These are phyloP conservation scores for Phaenicophaeus curvirostris DNA, from an alignment of 2,797 vertebrate species.

Conservation along the genomic window DNA sequence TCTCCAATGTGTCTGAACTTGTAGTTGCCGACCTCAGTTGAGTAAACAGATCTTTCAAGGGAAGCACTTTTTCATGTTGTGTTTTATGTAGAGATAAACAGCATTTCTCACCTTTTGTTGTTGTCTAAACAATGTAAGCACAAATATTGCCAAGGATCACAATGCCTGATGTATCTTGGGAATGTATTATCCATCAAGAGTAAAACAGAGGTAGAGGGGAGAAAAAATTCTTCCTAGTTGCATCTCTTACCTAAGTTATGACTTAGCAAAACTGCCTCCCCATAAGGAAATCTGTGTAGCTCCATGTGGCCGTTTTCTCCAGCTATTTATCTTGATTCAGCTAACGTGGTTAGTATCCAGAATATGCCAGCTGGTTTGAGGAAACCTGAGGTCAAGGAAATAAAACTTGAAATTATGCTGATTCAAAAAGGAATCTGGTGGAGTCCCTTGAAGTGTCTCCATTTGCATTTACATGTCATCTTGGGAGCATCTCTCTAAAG, in stretches of 20 bases:
- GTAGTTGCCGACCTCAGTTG: background rate
- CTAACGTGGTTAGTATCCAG: background rate
- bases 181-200: background rate
- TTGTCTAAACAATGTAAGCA: background rate
- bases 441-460: background rate
- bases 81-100: slow-evolving; percentile 53
- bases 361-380: background rate
- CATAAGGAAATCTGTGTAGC: background rate
- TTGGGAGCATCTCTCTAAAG: slow-evolving; percentile 5
- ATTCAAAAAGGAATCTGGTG: background rate
- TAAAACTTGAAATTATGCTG: background rate
- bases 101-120: slow-evolving; percentile 12
- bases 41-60: slow-evolving; percentile 52
- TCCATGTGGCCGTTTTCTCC: background rate
- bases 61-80: slow-evolving; percentile 40
- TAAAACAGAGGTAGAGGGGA: background rate
- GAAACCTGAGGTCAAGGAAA: background rate
- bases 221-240: background rate
- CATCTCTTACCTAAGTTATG: background rate
- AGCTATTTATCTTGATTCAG: background rate
- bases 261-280: background rate
- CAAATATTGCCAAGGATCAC: slow-evolving; percentile 1
- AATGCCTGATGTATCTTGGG: background rate
- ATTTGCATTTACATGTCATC: slow-evolving; percentile 3
- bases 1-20: slow-evolving; percentile 22